Evolutionary conservation across 2,888 invertebrate genomes (phyloP), one percentile per base, ranked within the genome.

Genomic region (Lasioglossum figueresi): DNA sequence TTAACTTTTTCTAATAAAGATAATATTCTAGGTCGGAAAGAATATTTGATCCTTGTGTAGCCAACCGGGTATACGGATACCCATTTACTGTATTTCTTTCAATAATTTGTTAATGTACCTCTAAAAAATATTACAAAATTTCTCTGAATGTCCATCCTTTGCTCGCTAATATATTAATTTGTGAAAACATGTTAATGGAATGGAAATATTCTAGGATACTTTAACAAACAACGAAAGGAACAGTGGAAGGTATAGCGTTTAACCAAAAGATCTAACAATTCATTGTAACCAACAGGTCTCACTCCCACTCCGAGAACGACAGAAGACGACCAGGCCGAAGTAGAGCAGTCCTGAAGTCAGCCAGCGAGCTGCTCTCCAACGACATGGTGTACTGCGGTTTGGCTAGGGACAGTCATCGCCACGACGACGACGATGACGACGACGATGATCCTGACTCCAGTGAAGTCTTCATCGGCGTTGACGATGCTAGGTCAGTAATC

Each of bases 401-500:
- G 6, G 83, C 90, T 40, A 88, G 89, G 19, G 82, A 84, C 45
- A 68, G 63, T 10, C 80, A 85, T 45, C 85, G 88, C 23, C 87
- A 88, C 48, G 72, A 77, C 12, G 87, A 91, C 59, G 89, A 89
- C 27, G 82, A 86, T 34, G 90, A 92, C 37, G 92, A 93, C 76
- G 91, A 92, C 48, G 91, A 93, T 4, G 92, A 93, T 48, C 92
- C 91, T 19, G 92, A 93, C 23, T 92, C 93, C 14, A 96, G 96
- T 86, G 96, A 96, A 92, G 96, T 97, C 0, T 97, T 97, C 93
- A 96, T 97, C 89, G 96, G 94, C 1, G 95, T 95, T 59, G 95
- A 95, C 45, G 95, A 95, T 80, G 95, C 95, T 4, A 95, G 95
- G 83, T 96, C 27, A 76, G 77, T 79, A 31, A 31, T n/a, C 5